A percentile compares a stretch with the other conserved stretches of the same genome.
These are phyloP conservation scores for Nasonovia ribisnigri DNA, from an alignment of 2,888 invertebrate species.

Conservation along the genomic window DNA sequence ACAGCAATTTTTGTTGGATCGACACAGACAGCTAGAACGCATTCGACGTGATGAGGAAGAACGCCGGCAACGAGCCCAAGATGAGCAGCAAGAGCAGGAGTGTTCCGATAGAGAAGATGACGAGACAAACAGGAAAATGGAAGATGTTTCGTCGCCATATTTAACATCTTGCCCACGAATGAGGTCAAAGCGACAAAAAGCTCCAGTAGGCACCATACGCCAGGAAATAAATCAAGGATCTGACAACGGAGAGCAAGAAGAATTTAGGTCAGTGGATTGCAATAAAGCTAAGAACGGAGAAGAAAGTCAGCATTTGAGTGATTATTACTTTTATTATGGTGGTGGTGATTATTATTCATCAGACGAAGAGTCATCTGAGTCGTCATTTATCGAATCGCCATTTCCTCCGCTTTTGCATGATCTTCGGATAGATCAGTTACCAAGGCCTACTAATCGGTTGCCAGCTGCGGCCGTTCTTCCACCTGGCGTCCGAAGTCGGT, in stretches of 20 bases:
- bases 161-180: neutral
- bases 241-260: neutral
- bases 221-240: neutral
- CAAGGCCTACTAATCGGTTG: neutral
- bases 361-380: constrained; percentile 9
- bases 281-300: neutral
- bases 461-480: neutral
- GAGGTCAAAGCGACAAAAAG: neutral
- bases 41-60: neutral
- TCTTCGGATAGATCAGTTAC: constrained; percentile 38
- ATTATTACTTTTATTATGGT: constrained; percentile 9
- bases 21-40: constrained; percentile 2
- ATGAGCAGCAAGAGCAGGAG: neutral
- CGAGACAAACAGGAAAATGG: neutral
- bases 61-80: neutral
- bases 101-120: neutral
- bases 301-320: neutral
- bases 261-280: neutral
- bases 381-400: neutral
- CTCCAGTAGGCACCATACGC: too few species aligned
- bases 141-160: neutral
- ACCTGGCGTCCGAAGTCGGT: neutral
- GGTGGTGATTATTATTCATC: constrained; percentile 33
- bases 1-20: constrained; percentile 10
- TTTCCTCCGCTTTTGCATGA: constrained; percentile 43